phyloP scores from a whole-genome alignment of 1,140 invertebrate genomes.

The Platorchestia sp. region DNA sequence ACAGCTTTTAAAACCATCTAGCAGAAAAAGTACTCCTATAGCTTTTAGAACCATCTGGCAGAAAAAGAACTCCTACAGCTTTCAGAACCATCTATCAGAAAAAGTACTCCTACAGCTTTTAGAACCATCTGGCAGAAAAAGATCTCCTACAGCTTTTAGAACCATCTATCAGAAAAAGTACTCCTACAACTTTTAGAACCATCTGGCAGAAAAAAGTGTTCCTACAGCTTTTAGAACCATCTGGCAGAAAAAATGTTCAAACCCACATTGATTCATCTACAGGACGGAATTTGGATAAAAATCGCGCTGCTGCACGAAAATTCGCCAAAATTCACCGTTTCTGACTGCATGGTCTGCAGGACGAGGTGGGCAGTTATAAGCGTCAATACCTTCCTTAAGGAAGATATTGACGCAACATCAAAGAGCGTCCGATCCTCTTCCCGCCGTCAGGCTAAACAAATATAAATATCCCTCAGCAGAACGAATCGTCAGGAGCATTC shows the following conservation, averaged over 20 bases:
- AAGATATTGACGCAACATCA: too few species aligned
- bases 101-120: neutral
- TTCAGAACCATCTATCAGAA: too few species aligned
- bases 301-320: neutral
- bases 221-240: neutral
- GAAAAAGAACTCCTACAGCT: too few species aligned
- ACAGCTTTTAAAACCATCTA: neutral
- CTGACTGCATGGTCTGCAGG: neutral
- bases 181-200: neutral
- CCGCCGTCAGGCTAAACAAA: neutral
- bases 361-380: neutral
- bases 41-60: neutral
- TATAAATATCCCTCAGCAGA: neutral
- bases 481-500: neutral
- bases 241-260: neutral
- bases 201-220: too few species aligned
- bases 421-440: constrained; percentile 35
- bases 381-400: neutral
- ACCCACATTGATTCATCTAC: neutral
- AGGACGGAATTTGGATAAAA: neutral
- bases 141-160: too few species aligned
- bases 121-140: neutral
- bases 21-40: neutral
- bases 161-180: too few species aligned
- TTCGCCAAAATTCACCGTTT: neutral